Conservation (phyloP, 37 sponge, comb jelly and placozoan genomes). For the Chondrilla cf. caribensis region DNA sequence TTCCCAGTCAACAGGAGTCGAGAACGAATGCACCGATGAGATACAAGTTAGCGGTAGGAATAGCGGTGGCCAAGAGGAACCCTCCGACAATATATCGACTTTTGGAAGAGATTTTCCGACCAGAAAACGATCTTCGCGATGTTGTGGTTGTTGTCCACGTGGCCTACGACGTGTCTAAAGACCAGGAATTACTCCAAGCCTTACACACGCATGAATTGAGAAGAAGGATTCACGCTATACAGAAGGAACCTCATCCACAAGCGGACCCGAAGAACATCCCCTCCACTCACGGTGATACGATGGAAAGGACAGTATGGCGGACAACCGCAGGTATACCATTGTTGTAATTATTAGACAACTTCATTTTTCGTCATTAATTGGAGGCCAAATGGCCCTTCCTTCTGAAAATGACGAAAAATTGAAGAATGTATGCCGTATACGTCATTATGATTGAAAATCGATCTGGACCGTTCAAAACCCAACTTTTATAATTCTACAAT, state of each 20-base stretch:
- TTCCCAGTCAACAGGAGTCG: too few relatives aligned
- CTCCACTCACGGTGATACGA: constrained; percentile 23
- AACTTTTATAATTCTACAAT: too few relatives aligned
- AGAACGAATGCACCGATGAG: too few relatives aligned
- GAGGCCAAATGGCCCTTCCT: too few relatives aligned
- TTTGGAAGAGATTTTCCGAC: neutral
- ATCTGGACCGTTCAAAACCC: too few relatives aligned
- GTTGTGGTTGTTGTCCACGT: constrained; percentile 11
- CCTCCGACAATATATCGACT: constrained; percentile 19
- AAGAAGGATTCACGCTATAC: neutral
- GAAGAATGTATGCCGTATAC: too few relatives aligned
- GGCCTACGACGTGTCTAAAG: neutral
- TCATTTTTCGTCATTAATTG: too few relatives aligned
- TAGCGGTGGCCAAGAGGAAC: constrained; percentile 18
- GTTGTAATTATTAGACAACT: too few relatives aligned
- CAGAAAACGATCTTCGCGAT: neutral
- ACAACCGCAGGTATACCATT: constrained; percentile 38
- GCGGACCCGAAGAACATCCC: constrained; percentile 10
- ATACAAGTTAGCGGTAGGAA: constrained; percentile 17
- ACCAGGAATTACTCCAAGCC: neutral
- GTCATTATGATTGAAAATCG: too few relatives aligned
- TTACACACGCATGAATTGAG: neutral
- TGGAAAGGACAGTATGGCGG: constrained; percentile 37
- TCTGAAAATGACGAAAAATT: too few relatives aligned
- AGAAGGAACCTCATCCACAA: constrained; percentile 13